These are phyloP conservation scores for Cyclargus thomasi DNA, from an alignment of 1,140 invertebrate genomes.

Conservation along the genomic window DNA sequence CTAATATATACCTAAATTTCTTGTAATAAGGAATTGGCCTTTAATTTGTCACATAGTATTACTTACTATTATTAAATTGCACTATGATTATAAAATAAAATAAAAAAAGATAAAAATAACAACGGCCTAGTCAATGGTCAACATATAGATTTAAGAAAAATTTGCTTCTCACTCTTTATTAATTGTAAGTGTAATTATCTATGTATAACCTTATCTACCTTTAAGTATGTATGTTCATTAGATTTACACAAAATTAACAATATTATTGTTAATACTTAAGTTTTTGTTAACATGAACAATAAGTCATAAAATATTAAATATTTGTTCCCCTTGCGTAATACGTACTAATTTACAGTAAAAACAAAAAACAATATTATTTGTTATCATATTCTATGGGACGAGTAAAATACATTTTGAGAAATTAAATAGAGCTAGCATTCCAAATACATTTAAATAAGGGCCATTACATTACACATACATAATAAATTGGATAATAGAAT, in stretches of 20 bases:
- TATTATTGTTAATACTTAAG: no score
- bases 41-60: background rate
- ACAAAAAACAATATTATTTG: no score
- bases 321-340: no score
- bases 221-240: background rate
- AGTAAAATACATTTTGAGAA: background rate
- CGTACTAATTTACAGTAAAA: no score
- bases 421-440: background rate
- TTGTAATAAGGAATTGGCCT: background rate
- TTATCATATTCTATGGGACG: background rate
- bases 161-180: background rate
- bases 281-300: no score
- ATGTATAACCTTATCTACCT: background rate
- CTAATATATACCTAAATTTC: no score
- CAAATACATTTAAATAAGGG: background rate
- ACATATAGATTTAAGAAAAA: background rate
- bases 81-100: background rate
- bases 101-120: background rate
- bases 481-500: no score
- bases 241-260: background rate
- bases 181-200: background rate
- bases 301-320: no score
- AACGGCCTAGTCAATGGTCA: constrained; percentile 10
- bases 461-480: no score
- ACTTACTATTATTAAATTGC: background rate